A percentile compares a stretch with the other conserved stretches of the same genome.
These are phyloP conservation scores for Corythornis madagascariensis DNA, from an alignment of 2,113 vertebrate genomes.

Conservation along the genomic window DNA sequence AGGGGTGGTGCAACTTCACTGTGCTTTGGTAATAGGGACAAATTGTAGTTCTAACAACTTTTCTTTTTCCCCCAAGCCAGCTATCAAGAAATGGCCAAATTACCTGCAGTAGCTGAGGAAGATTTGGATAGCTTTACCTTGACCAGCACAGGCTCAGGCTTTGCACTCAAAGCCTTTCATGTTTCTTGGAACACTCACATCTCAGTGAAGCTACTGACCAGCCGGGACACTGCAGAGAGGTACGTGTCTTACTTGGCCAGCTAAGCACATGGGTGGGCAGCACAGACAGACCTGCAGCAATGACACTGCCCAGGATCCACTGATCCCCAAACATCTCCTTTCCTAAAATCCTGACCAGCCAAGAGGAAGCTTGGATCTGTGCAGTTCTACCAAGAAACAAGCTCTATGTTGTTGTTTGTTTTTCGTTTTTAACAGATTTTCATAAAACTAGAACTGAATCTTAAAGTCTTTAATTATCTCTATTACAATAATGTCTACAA, in stretches of 20 bases:
- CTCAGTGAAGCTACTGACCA: slow-evolving; percentile 54
- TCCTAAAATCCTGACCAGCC: not conserved
- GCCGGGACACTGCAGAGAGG: slow-evolving; percentile 33
- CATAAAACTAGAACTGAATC: not conserved
- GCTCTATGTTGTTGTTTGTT: not conserved
- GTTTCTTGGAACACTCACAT: slow-evolving; percentile 8
- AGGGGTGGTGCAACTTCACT: not conserved
- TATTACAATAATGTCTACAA: not conserved
- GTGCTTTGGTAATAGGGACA: not conserved
- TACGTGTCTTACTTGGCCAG: not conserved
- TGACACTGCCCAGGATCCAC: not conserved
- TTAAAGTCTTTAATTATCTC: not conserved
- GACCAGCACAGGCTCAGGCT: slow-evolving; percentile 17
- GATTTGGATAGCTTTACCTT: slow-evolving; percentile 54
- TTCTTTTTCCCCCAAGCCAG: not conserved
- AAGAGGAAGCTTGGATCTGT: not conserved
- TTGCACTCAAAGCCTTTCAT: slow-evolving; percentile 62
- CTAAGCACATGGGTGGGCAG: rapidly evolving
- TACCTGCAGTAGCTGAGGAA: slow-evolving; percentile 41
- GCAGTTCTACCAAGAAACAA: not conserved
- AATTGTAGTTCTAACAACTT: not conserved
- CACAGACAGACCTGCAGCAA: not conserved
- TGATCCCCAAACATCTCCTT: not conserved
- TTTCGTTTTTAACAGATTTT: not conserved
- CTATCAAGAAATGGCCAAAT: slow-evolving; percentile 44